Evolutionary conservation across 2,113 vertebrate species (phyloP).

Genomic region (Protobothrops flavoviridis): DNA sequence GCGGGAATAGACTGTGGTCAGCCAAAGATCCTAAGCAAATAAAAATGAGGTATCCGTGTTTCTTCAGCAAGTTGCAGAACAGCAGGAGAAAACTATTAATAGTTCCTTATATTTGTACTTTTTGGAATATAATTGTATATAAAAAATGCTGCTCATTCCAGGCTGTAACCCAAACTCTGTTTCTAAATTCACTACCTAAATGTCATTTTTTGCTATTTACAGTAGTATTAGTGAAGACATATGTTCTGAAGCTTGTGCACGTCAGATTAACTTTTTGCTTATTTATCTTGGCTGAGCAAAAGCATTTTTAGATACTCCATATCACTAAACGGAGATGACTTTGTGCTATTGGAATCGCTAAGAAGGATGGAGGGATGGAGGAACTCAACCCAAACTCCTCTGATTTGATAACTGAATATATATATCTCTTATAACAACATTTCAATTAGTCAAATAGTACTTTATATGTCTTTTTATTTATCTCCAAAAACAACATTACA

Average conservation of each 20-base stretch:
- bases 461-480: not conserved
- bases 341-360: not conserved
- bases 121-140: not conserved
- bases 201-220: not conserved
- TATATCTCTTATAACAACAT: not conserved
- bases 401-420: not conserved
- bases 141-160: not conserved
- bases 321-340: not conserved
- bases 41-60: not conserved
- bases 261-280: not conserved
- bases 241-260: not conserved
- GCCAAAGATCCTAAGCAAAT: not conserved
- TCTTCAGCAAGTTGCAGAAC: not conserved
- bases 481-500: not conserved
- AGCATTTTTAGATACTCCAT: not conserved
- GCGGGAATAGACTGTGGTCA: slow-evolving; percentile 17
- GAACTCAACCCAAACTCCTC: not conserved
- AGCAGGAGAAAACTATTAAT: not conserved
- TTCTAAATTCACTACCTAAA: not conserved
- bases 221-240: not conserved
- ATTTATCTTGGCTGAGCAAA: not conserved
- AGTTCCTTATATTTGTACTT: not conserved
- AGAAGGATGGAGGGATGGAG: not conserved
- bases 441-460: not conserved
- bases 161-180: not conserved